phyloP scores from a whole-genome alignment of 1,140 invertebrate genomes.

The Theocolax elegans region DNA sequence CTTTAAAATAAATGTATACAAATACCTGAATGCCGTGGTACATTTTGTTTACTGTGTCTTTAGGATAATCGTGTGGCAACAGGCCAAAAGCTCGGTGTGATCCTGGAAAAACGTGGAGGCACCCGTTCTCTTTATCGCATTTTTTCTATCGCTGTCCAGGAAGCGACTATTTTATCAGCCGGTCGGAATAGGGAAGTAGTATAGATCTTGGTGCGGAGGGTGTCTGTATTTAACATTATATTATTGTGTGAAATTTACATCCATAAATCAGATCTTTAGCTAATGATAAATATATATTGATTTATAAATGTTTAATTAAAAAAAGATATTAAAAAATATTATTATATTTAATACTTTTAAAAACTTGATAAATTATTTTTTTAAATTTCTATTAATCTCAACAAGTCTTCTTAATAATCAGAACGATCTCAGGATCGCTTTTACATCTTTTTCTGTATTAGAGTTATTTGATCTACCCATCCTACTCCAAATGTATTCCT shows the following conservation, averaged over 20 bases:
- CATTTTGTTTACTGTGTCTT: conserved; percentile 77
- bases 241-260: too few relatives aligned
- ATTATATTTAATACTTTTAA: too few relatives aligned
- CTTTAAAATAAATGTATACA: too few relatives aligned
- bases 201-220: conserved; percentile 76
- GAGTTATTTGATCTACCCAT: conserved; percentile 46
- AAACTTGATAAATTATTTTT: too few relatives aligned
- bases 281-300: too few relatives aligned
- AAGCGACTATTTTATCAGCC: conserved; percentile 80
- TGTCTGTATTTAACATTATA: conserved; percentile 43
- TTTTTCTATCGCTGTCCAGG: conserved; percentile 92
- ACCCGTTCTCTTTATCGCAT: conserved; percentile 83
- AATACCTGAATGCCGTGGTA: conserved; percentile 81
- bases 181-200: conserved; percentile 91
- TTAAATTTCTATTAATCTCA: too few relatives aligned
- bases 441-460: conserved; percentile 60
- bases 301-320: too few relatives aligned
- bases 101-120: conserved; percentile 85
- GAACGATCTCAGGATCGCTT: conserved; percentile 49
- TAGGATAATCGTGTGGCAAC: conserved; percentile 79
- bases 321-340: too few relatives aligned
- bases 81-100: conserved; percentile 75
- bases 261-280: too few relatives aligned
- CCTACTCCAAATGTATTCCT: neutral
- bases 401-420: too few relatives aligned